These are phyloP conservation scores for Mesoclemmys tuberculata DNA, from an alignment of 2,113 vertebrate species.

Conservation along the genomic window DNA sequence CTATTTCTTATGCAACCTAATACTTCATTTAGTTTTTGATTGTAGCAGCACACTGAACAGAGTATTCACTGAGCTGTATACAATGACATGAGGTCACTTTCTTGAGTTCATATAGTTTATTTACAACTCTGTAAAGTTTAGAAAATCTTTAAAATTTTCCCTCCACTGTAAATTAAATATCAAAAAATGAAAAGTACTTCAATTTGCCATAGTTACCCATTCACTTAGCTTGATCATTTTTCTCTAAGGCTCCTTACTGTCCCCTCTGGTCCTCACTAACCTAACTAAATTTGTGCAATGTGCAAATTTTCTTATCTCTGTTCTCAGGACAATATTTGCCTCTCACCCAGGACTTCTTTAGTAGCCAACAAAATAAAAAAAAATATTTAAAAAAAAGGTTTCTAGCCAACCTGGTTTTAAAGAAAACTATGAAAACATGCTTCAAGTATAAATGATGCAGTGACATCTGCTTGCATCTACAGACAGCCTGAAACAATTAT, in stretches of 20 bases:
- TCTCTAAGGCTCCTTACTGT: background rate
- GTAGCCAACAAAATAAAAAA: background rate
- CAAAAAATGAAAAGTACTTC: too few species aligned
- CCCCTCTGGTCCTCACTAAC: background rate
- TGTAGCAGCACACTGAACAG: background rate
- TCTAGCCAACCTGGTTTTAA: background rate
- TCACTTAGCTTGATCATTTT: background rate
- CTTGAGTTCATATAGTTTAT: background rate
- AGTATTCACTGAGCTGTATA: background rate
- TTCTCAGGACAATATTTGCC: background rate
- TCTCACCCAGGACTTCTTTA: background rate
- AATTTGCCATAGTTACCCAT: background rate
- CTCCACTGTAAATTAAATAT: too few species aligned
- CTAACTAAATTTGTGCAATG: background rate
- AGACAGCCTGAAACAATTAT: background rate
- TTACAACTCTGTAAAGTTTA: background rate
- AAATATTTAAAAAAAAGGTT: background rate
- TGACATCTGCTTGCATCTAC: background rate
- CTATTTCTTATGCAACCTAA: background rate
- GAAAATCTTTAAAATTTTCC: too few species aligned
- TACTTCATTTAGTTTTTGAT: background rate
- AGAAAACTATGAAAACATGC: background rate
- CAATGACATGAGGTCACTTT: background rate
- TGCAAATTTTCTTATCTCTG: background rate
- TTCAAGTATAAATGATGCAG: background rate